Conservation (phyloP, 2,888 invertebrate species). For the Anoncus sp. region DNA sequence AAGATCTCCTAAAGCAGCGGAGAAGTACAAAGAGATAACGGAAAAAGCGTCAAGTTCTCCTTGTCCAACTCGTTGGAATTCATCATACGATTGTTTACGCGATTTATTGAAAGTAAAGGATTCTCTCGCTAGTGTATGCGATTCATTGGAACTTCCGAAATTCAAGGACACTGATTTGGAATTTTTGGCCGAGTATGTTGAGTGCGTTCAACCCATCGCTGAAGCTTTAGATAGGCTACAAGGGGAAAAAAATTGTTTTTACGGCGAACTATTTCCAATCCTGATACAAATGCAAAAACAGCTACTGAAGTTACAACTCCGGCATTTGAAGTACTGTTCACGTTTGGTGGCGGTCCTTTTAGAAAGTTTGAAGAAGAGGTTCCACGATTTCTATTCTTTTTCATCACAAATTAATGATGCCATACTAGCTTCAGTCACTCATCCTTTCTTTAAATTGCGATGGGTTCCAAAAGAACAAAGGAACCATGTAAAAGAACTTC, state of each 20-base stretch:
- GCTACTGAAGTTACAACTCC: not conserved
- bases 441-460: not conserved
- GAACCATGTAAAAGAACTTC: too few relatives aligned
- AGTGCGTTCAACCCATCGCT: not conserved
- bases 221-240: not conserved
- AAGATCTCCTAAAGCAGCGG: too few relatives aligned
- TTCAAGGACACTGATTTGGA: not conserved
- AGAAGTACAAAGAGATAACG: too few relatives aligned
- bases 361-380: not conserved
- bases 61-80: not conserved
- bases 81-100: not conserved
- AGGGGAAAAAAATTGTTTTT: conserved; percentile 1
- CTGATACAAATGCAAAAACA: not conserved
- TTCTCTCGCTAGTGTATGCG: not conserved
- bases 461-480: too few relatives aligned
- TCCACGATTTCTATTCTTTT: not conserved
- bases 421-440: not conserved
- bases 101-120: not conserved
- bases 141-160: not conserved
- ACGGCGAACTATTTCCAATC: not conserved
- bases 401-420: not conserved
- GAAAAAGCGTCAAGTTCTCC: not conserved
- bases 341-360: not conserved
- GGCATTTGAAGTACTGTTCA: not conserved
- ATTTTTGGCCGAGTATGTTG: not conserved